Evolutionary conservation across 2,797 vertebrate genomes (phyloP), one percentile per base, ranked within the genome.

Genomic region (Lutjanus campechanus): DNA sequence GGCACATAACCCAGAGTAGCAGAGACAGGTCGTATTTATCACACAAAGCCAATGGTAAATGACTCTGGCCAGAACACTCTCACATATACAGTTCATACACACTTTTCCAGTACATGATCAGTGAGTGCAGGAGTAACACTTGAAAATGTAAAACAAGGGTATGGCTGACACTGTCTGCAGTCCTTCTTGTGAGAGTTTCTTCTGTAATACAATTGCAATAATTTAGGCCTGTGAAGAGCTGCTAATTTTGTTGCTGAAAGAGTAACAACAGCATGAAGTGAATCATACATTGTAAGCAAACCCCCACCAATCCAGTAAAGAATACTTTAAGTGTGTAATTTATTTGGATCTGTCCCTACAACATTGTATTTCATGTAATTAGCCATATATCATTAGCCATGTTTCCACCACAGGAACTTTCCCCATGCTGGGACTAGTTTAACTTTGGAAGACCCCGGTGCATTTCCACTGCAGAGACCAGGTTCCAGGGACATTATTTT

Each of bases 1-100:
- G 73, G 87, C 88, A 84, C 86, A 74, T 66, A 88, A 85, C 69
- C 84, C 82, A 79, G 87, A 85, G 89, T 20, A 65, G 73, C 64
- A 78, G 53, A 78, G 89, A 90, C 91, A 87, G 81, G 69, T 75
- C 77, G 11, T 82, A 93, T 91, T 91, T 83, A 90, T 94, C 93
- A 93, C 84, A 83, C 82, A 56, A 76, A 87, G 82, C 83, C 87
- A 17, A 72, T 79, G 86, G 64, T 84, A 88, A 91, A 92, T 92
- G 89, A 88, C 83, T 80, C 56, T 1, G 59, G 60, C 69, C 77
- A 56, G 67, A 81, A 69, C 70, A 58, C 70, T 56, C 61, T 25
- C 50, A 22, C 54, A 77, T 55, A 25, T 19, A 49, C 51, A 41
- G 29, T 36, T 36, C 20, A 11, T 16, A 29, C 67, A 69, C 72